These are phyloP conservation scores for Pristionchus arcanus DNA, from an alignment of 2,888 invertebrate genomes.

Conservation along the genomic window DNA sequence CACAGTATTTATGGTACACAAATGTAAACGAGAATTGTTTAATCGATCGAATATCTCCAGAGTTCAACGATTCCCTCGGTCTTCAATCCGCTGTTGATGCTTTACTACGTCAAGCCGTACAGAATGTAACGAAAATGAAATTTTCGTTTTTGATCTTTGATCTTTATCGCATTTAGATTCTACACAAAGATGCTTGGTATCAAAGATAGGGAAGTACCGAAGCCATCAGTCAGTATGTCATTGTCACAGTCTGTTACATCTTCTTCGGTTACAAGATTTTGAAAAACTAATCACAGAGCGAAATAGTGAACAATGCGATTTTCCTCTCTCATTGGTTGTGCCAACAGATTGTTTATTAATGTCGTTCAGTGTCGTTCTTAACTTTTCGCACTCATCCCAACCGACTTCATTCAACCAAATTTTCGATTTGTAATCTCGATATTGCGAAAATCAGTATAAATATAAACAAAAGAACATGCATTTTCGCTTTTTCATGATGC, in stretches of 20 bases:
- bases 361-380: too few species aligned
- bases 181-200: neutral
- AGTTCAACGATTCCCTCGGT: neutral
- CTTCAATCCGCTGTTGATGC: neutral
- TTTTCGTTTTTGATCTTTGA: too few species aligned
- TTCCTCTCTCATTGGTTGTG: too few species aligned
- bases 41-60: neutral
- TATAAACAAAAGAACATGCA: too few species aligned
- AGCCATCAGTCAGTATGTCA: neutral
- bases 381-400: too few species aligned
- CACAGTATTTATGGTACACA: neutral
- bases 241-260: neutral
- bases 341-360: too few species aligned
- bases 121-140: neutral
- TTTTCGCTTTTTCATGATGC: too few species aligned
- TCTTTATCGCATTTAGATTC: neutral
- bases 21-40: neutral
- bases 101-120: conserved; percentile 4
- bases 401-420: too few species aligned
- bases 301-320: too few species aligned
- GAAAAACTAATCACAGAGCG: neutral
- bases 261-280: too few species aligned
- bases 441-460: too few species aligned
- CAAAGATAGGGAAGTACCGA: neutral
- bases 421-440: too few species aligned